Percentiles rank a stretch among this genome's conserved stretches.
Evolutionary conservation across 2,888 invertebrate genomes (phyloP).

Genomic region (Ectropis crepuscularia): DNA sequence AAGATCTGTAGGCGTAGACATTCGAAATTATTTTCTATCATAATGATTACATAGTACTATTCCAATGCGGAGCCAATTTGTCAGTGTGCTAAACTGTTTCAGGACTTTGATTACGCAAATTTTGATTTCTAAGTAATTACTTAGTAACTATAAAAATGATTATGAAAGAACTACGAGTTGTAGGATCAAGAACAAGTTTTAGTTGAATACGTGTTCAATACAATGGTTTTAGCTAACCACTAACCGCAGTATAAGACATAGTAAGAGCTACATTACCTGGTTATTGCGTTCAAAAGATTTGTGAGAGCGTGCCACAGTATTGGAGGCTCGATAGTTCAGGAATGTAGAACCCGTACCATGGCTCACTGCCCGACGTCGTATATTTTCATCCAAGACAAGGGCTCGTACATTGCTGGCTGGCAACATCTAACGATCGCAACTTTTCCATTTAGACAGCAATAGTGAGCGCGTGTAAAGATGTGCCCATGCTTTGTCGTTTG

Average conservation of each 20-base stretch:
- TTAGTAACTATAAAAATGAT: too few relatives aligned
- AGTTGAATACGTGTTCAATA: slow-evolving; percentile 9
- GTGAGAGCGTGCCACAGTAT: slow-evolving; percentile 48
- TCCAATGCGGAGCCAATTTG: background rate
- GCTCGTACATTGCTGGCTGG: slow-evolving; percentile 38
- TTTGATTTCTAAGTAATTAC: background rate
- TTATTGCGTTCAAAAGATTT: slow-evolving; percentile 40
- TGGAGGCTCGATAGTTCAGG: slow-evolving; percentile 43
- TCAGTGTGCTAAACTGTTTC: slow-evolving; percentile 42
- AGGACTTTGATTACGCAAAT: slow-evolving; percentile 34
- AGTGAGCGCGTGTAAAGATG: slow-evolving; percentile 20
- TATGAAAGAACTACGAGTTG: too few relatives aligned
- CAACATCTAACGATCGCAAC: background rate
- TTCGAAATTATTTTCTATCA: too few relatives aligned
- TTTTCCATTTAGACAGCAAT: slow-evolving; percentile 29
- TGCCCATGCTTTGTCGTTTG: slow-evolving; percentile 24
- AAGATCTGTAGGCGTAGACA: too few relatives aligned
- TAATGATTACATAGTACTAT: too few relatives aligned
- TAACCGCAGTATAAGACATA: slow-evolving; percentile 5
- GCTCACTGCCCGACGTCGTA: slow-evolving; percentile 12
- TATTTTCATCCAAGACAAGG: slow-evolving; percentile 11
- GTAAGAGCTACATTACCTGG: slow-evolving; percentile 10
- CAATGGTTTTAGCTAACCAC: slow-evolving; percentile 12
- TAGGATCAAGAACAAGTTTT: background rate
- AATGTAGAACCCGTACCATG: slow-evolving; percentile 45